A percentile compares a stretch with the other conserved stretches of the same genome.
Evolutionary conservation across 30 jellyfish, hydroid and myxozoan species (phyloP).

Genomic region (Cassiopea andromeda): DNA sequence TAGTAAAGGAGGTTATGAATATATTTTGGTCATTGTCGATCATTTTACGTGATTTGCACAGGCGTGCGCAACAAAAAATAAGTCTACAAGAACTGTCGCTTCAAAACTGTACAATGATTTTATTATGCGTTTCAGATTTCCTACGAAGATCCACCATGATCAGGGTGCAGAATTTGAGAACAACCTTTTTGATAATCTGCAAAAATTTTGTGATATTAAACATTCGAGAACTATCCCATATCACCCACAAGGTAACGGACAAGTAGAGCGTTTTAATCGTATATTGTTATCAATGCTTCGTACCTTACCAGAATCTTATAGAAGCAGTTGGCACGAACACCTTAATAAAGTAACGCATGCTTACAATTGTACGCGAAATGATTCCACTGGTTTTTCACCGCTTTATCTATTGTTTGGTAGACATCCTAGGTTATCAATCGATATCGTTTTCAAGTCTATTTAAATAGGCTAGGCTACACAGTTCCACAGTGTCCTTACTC

Average conservation of each 20-base stretch:
- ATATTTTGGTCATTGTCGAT: constrained; percentile 58
- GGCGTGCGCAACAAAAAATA: constrained; percentile 62
- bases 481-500: too few species aligned
- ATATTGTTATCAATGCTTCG: constrained; percentile 49
- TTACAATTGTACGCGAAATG: constrained; percentile 52
- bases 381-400: constrained; percentile 16
- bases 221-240: constrained; percentile 53
- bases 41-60: constrained; percentile 46
- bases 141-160: constrained; percentile 51
- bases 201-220: constrained; percentile 25
- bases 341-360: constrained; percentile 57
- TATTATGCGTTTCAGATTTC: constrained; percentile 49
- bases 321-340: constrained; percentile 58
- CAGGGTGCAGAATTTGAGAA: constrained; percentile 67
- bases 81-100: constrained; percentile 57
- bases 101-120: constrained; percentile 19
- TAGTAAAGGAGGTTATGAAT: constrained; percentile 63
- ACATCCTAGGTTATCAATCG: constrained; percentile 18
- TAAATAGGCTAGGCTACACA: too few species aligned
- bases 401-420: constrained; percentile 17
- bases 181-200: constrained; percentile 37
- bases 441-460: not conserved
- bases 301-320: constrained; percentile 45
- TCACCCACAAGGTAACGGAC: constrained; percentile 66
- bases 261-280: constrained; percentile 42